Evolutionary conservation across 2,797 vertebrate genomes (phyloP), one percentile per base, ranked within the genome.

Genomic region (Lithobates pipiens): DNA sequence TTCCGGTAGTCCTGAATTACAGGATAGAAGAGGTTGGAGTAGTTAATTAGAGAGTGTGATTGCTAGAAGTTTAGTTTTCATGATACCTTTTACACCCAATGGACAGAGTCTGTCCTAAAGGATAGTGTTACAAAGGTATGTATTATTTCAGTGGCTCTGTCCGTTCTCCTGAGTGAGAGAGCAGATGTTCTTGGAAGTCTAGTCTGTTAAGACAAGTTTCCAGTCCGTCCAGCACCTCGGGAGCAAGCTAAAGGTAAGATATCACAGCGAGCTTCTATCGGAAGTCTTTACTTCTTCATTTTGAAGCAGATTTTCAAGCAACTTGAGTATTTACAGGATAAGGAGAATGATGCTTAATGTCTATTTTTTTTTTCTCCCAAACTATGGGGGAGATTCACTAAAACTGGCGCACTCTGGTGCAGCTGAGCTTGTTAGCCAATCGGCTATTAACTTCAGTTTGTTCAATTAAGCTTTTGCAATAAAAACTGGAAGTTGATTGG

Each of bases 81-180:
- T 90, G 90, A 39, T 92, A 88, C 89, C 90, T 89, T n/a, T 91
- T 88, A 0, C 90, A 89, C 89, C 89, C 71, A 54, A 80, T 88
- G 91, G 89, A 88, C 71, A 89, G 85, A 77, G 89, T 85, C 86
- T 90, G 1, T 23, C 88, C 86, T 87, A 70, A 90, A 88, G 92
- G 91, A 91, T 92, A 91, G 88, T 88, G 89, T 92, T 93, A 92
- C 92, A 91, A 83, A 91, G 91, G 89, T 90, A 90, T 89, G 90
- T 89, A 88, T 91, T 90, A 89, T 88, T 90, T 75, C 84, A 83
- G 84, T 79, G 89, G 90, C 88, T 27, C 9, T n/a, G 21, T 89
- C 61, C 76, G 75, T 83, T 76, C 79, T 90, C 89, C 89, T 88
- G 90, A 93, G 89, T 87, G 81, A 89, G 88, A 89, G 89, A 91